Percentiles rank a stretch among this genome's conserved stretches.
phyloP scores from a whole-genome alignment of 1,140 invertebrate genomes.

The Philotrypesis tridentata region DNA sequence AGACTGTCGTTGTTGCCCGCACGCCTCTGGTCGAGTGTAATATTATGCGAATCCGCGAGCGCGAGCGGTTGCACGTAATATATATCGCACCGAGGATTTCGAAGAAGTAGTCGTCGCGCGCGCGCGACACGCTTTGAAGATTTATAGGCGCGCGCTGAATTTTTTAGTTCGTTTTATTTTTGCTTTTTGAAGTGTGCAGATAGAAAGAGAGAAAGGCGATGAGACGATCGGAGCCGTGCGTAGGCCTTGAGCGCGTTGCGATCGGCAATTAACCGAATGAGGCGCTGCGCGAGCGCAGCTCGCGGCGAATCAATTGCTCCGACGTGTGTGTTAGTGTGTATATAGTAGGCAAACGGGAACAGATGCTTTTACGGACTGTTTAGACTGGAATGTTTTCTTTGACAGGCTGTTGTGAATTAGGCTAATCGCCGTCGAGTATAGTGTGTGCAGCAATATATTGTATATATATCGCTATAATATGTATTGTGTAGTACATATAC shows the following conservation, averaged over 20 bases:
- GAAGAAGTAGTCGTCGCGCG: too few species aligned
- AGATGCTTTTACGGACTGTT: neutral
- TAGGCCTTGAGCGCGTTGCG: neutral
- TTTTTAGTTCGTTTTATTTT: too few species aligned
- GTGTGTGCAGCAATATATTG: too few species aligned
- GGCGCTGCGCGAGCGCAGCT: too few species aligned
- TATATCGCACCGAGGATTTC: too few species aligned
- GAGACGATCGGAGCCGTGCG: neutral
- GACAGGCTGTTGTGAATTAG: neutral
- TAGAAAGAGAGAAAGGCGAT: neutral
- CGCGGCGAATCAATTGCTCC: neutral
- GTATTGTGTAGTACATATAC: too few species aligned
- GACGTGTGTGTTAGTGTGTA: neutral
- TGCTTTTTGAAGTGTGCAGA: neutral
- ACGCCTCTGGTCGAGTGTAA: too few species aligned
- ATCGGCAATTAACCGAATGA: constrained; percentile 1
- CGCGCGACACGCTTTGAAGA: neutral
- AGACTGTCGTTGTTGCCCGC: too few species aligned
- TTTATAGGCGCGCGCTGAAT: neutral
- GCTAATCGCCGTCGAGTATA: too few species aligned
- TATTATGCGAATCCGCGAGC: too few species aligned
- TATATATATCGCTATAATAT: too few species aligned
- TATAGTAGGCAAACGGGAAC: neutral
- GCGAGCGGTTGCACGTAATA: too few species aligned
- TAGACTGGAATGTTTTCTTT: neutral